Evolutionary conservation across 92 coral and sea anemone genomes (phyloP).

Genomic region (Epizoanthus ramosus): DNA sequence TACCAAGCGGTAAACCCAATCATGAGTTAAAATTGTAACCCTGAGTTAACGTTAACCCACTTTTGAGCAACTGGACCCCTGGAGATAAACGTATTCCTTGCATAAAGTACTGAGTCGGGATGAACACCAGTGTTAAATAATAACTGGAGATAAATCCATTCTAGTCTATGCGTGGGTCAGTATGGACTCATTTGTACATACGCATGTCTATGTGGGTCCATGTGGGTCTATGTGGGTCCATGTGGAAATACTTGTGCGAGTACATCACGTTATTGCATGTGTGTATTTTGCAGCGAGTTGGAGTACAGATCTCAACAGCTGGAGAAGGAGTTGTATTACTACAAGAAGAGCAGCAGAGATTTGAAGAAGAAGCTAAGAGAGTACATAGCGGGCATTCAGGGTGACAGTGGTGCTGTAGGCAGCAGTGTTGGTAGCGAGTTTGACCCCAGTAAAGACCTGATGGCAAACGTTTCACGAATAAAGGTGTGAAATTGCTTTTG

Average conservation of each 20-base stretch:
- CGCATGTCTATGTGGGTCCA: not conserved
- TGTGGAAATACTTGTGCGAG: not conserved
- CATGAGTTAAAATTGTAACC: too few relatives aligned
- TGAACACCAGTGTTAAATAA: not conserved
- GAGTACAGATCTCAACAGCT: conserved; percentile 78
- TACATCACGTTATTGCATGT: not conserved
- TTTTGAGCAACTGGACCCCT: too few relatives aligned
- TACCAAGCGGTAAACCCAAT: too few relatives aligned
- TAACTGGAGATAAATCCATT: not conserved
- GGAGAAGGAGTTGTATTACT: conserved; percentile 92
- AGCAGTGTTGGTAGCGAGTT: conserved; percentile 52
- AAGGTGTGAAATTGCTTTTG: conserved; percentile 34
- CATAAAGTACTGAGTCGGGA: too few relatives aligned
- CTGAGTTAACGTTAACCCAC: too few relatives aligned
- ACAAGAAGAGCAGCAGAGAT: conserved; percentile 95
- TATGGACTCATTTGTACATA: not conserved
- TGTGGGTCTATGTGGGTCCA: not conserved
- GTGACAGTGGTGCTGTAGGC: conserved; percentile 62
- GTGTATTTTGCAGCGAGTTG: conserved; percentile 58
- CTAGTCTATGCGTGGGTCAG: too few relatives aligned
- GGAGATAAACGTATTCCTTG: too few relatives aligned
- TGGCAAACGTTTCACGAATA: conserved; percentile 49
- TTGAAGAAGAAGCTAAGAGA: conserved; percentile 92
- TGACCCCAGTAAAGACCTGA: conserved; percentile 51
- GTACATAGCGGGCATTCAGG: conserved; percentile 60